Evolutionary conservation across 2,113 vertebrate species (phyloP).

Genomic region (Clarias batrachus): DNA sequence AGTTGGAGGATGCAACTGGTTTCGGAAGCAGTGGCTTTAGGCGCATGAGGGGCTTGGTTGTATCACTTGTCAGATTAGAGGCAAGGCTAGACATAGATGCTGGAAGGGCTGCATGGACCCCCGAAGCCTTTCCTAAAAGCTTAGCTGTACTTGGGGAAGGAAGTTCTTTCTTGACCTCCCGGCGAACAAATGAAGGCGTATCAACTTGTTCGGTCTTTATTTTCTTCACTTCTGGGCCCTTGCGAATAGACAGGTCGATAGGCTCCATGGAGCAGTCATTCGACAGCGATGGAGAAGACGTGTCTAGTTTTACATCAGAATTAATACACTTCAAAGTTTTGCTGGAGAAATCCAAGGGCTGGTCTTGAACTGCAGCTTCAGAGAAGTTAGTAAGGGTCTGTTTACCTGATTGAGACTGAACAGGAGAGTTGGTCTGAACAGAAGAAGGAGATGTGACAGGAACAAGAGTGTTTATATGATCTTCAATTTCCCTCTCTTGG

Average conservation of each 20-base stretch:
- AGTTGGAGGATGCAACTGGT: conserved; percentile 66
- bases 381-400: conserved; percentile 74
- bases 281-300: conserved; percentile 62
- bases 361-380: conserved; percentile 73
- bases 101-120: conserved; percentile 32
- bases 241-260: conserved; percentile 92
- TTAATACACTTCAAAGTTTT: conserved; percentile 69
- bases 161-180: conserved; percentile 74
- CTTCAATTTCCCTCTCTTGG: conserved; percentile 90
- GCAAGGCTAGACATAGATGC: conserved; percentile 53
- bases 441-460: conserved; percentile 58
- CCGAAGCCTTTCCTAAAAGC: conserved; percentile 45
- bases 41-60: conserved; percentile 73
- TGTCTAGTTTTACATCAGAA: conserved; percentile 82
- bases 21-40: conserved; percentile 95
- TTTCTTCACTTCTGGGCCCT: conserved; percentile 76
- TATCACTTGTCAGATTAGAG: conserved; percentile 57
- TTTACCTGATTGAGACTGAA: conserved; percentile 72
- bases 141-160: conserved; percentile 55
- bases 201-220: conserved; percentile 53
- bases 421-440: conserved; percentile 44
- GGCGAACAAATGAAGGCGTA: fast-evolving
- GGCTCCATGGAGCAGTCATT: conserved; percentile 83
- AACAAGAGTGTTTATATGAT: conserved; percentile 78
- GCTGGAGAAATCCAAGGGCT: conserved; percentile 92